Evolutionary conservation across 2,797 vertebrate genomes (phyloP).

Genomic region (Loriculus beryllinus): DNA sequence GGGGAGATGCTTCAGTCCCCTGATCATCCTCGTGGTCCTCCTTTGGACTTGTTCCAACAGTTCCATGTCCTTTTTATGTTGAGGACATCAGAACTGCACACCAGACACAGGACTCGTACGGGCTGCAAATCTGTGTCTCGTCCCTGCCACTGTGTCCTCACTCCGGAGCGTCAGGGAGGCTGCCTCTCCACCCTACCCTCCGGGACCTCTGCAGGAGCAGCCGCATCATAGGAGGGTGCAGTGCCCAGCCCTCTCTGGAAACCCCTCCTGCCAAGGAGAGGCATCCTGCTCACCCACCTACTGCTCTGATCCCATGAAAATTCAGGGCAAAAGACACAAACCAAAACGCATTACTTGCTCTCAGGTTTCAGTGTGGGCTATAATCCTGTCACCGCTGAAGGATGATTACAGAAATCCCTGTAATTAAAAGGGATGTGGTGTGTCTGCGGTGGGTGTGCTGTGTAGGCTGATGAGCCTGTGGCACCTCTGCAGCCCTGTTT

Average conservation of each 20-base stretch:
- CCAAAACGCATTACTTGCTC: neutral
- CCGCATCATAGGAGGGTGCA: conserved; percentile 51
- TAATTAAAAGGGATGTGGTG: neutral
- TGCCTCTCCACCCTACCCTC: conserved; percentile 35
- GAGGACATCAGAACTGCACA: too few species aligned
- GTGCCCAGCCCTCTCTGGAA: neutral
- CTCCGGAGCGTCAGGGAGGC: conserved; percentile 11
- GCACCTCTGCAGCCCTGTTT: neutral
- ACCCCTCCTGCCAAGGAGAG: neutral
- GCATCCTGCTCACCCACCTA: neutral
- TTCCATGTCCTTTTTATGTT: too few species aligned
- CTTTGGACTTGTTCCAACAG: too few species aligned
- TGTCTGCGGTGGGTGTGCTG: neutral
- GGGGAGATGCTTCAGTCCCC: too few species aligned
- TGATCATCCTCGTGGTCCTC: too few species aligned
- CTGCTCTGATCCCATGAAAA: neutral
- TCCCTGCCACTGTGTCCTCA: neutral
- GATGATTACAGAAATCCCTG: neutral
- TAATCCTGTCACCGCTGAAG: neutral
- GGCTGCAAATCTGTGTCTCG: conserved; percentile 56
- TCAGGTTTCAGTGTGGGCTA: neutral
- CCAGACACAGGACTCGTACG: conserved; percentile 41
- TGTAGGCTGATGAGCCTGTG: neutral
- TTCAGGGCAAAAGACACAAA: accelerated
- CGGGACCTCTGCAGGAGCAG: conserved; percentile 35